These are phyloP conservation scores for Drosophila equinoxialis DNA, from an alignment of 1,140 invertebrate genomes.

Conservation along the genomic window DNA sequence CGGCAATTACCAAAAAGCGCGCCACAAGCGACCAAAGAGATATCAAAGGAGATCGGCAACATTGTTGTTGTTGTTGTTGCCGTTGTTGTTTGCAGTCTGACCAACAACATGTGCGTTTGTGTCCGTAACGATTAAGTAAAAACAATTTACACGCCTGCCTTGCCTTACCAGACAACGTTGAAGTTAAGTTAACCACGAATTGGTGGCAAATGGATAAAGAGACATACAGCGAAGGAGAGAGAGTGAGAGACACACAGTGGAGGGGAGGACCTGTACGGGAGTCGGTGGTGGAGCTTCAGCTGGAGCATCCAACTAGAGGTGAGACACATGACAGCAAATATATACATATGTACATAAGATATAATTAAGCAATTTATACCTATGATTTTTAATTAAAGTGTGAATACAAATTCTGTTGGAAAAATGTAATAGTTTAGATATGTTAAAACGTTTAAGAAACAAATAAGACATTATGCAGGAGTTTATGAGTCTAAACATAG, in stretches of 20 bases:
- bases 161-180: conserved; percentile 26
- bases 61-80: conserved; percentile 13
- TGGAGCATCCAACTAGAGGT: not conserved
- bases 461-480: no score
- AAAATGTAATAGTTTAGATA: no score
- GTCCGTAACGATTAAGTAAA: conserved; percentile 81
- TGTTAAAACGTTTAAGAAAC: no score
- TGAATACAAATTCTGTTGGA: no score
- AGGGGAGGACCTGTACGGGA: not conserved
- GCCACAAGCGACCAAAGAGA: conserved; percentile 51
- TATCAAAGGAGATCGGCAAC: conserved; percentile 62
- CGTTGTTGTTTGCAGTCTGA: conserved; percentile 24
- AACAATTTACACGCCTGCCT: conserved; percentile 82
- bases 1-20: conserved; percentile 77
- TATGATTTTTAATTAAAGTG: no score
- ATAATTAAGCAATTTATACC: no score
- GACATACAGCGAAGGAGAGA: no score
- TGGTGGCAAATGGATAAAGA: conserved; percentile 12
- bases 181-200: conserved; percentile 14
- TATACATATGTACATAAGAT: no score
- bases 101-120: conserved; percentile 77
- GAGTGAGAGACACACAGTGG: no score
- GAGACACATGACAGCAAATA: not conserved
- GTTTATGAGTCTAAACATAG: no score
- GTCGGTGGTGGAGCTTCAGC: not conserved